A percentile compares a stretch with the other conserved stretches of the same genome.
Conservation (phyloP, 1,140 invertebrate species). For the Nixonia krombeini region DNA sequence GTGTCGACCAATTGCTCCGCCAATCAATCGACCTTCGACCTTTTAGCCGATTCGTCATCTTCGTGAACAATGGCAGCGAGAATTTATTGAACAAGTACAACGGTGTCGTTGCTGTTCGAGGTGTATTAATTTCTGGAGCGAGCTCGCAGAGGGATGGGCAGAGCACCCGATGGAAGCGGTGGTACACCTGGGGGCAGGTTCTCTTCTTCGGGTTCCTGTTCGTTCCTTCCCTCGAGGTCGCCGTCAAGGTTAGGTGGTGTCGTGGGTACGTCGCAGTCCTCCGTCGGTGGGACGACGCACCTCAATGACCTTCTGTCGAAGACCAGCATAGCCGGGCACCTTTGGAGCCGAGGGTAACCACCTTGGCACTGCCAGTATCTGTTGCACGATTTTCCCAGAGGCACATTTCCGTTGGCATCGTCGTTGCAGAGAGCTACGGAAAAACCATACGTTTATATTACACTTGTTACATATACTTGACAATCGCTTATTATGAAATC, state of each 20-base stretch:
- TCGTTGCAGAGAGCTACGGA: conserved; percentile 89
- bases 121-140: conserved; percentile 59
- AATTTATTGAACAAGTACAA: conserved; percentile 35
- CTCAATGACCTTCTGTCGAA: conserved; percentile 87
- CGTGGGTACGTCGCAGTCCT: conserved; percentile 87
- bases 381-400: conserved; percentile 90
- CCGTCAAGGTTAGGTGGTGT: conserved; percentile 74
- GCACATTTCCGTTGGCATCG: conserved; percentile 84
- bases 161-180: conserved; percentile 60
- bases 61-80: conserved; percentile 4
- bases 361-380: conserved; percentile 95
- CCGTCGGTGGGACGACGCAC: conserved; percentile 90
- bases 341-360: conserved; percentile 89
- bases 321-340: conserved; percentile 91
- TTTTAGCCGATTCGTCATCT: no score
- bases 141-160: conserved; percentile 57
- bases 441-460: conserved; percentile 22
- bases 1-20: no score
- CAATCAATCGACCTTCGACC: no score
- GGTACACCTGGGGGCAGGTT: conserved; percentile 67
- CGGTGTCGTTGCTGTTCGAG: background rate
- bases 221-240: conserved; percentile 62
- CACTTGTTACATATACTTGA: background rate
- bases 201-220: conserved; percentile 68
- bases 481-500: background rate